Evolutionary conservation across 2,888 invertebrate species (phyloP).

Genomic region (Ectobius pallidus): DNA sequence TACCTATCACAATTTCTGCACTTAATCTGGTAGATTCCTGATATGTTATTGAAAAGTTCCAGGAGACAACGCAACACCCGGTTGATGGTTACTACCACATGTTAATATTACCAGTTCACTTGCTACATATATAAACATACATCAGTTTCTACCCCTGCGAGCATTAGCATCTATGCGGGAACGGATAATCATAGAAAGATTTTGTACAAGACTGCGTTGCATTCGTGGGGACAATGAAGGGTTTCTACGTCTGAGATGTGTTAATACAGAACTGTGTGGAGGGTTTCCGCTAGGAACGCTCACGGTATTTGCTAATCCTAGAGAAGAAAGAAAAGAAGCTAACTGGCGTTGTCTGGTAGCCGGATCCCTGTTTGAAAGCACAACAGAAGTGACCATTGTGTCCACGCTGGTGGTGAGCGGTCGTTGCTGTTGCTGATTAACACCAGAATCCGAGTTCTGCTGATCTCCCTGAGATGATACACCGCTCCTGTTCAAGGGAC

Average conservation of each 20-base stretch:
- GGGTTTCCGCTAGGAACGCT: neutral
- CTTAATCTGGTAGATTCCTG: no score
- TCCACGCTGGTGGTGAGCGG: neutral
- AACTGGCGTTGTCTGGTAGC: conserved; percentile 35
- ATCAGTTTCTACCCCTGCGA: neutral
- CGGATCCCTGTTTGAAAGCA: conserved; percentile 11
- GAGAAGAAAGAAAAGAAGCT: conserved; percentile 34
- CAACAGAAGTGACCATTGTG: conserved; percentile 31
- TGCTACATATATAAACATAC: no score
- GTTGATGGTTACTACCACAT: no score
- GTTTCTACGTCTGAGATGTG: neutral
- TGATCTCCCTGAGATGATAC: no score
- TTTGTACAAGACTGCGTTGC: conserved; percentile 30
- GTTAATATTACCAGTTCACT: no score
- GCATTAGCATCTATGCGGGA: conserved; percentile 21
- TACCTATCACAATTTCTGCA: no score
- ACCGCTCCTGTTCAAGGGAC: neutral
- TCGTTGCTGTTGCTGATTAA: neutral
- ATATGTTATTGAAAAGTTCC: no score
- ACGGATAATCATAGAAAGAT: conserved; percentile 34
- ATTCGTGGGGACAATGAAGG: neutral
- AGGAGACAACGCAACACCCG: no score
- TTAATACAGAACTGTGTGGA: neutral
- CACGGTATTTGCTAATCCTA: conserved; percentile 29
- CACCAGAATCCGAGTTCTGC: neutral